Evolutionary conservation across 2,888 invertebrate genomes (phyloP).

Genomic region (Trichogramma dendrolimi): DNA sequence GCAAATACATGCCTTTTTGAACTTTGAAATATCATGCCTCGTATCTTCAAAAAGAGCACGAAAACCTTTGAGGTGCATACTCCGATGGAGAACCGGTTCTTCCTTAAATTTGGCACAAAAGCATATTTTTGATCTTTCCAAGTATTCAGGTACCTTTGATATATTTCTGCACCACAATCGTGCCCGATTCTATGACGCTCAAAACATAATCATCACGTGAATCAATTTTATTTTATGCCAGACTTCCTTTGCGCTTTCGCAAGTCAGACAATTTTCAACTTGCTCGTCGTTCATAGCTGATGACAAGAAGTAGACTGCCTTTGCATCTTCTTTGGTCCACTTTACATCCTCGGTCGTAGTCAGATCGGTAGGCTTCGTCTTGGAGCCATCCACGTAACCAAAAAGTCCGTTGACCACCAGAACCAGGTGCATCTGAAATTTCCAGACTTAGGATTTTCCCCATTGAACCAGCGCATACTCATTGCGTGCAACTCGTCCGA

Average conservation of each 20-base stretch:
- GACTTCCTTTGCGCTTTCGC: conserved; percentile 6
- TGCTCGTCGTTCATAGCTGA: conserved; percentile 17
- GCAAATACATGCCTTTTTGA: too few relatives aligned
- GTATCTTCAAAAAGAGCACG: too few relatives aligned
- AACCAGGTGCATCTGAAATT: conserved; percentile 19
- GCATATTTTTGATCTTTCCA: too few relatives aligned
- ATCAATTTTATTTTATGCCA: conserved; percentile 17
- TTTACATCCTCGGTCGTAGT: not conserved
- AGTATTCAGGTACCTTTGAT: too few relatives aligned
- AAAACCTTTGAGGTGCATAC: too few relatives aligned
- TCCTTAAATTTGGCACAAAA: too few relatives aligned
- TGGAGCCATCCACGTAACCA: conserved; percentile 11
- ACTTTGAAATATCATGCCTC: too few relatives aligned
- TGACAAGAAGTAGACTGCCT: conserved; percentile 22
- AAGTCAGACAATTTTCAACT: conserved; percentile 16
- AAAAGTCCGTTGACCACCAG: conserved; percentile 23
- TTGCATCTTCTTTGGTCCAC: conserved; percentile 22
- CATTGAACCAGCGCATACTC: conserved; percentile 4
- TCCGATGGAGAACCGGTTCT: too few relatives aligned
- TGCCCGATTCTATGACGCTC: too few relatives aligned
- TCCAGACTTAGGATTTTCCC: conserved; percentile 24
- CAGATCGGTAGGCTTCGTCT: conserved; percentile 3
- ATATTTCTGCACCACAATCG: too few relatives aligned
- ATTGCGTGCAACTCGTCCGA: too few relatives aligned
- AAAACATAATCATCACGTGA: not conserved